These are phyloP conservation scores for Buceros bicornis DNA, from an alignment of 2,797 vertebrate genomes.

Conservation along the genomic window DNA sequence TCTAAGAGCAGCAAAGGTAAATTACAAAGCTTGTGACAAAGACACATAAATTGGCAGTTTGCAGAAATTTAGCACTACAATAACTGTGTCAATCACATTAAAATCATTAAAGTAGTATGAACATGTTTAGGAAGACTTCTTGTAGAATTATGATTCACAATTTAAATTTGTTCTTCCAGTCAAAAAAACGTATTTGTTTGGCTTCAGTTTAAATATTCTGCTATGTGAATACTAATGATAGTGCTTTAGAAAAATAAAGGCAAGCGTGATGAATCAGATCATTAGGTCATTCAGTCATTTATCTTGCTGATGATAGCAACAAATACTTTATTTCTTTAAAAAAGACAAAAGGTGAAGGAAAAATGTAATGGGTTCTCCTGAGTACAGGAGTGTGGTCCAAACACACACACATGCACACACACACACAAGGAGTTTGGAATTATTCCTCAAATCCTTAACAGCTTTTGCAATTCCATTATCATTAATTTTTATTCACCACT, in stretches of 20 bases:
- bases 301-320: not conserved
- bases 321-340: not conserved
- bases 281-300: not conserved
- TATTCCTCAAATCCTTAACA: not conserved
- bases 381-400: not conserved
- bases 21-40: slow-evolving; percentile 3
- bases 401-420: not conserved
- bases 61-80: not conserved
- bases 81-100: not conserved
- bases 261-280: not conserved
- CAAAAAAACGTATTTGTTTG: not conserved
- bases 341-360: not conserved
- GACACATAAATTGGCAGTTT: not conserved
- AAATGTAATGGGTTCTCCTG: not conserved
- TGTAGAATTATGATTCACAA: not conserved
- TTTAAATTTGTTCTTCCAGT: not conserved
- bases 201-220: not conserved
- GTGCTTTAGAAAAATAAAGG: not conserved
- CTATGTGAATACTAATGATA: not conserved
- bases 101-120: not conserved
- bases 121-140: not conserved
- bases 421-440: not conserved
- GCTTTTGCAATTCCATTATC: not conserved
- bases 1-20: slow-evolving; percentile 10
- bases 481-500: not conserved